Base-by-base conservation (phyloP, 2,888 invertebrate genomes). In the Drosophila silvestris region DNA sequence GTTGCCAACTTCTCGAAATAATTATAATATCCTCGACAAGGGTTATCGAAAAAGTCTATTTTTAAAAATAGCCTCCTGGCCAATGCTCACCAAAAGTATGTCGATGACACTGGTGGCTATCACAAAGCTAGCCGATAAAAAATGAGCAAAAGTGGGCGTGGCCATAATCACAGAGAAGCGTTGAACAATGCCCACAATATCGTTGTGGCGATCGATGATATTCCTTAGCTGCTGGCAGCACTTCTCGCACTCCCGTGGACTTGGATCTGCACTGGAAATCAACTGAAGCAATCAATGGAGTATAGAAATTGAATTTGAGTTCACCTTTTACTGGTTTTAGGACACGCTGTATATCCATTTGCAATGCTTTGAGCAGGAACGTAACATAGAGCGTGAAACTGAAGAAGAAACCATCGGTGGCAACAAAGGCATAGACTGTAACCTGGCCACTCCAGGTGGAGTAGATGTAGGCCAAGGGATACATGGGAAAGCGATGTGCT, bases 31-130 rank as follows among this genome's bases (percentile, higher is more conserved):
- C 41, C n/a, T 5, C 5, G 0, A n/a, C 10, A 41, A n/a, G 41
- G 10, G 5, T 10, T 10, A 47, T 7, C 1, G 16, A 26, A 16
- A 16, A 16, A 7, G 22, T 47, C 3, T 7, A 22, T 2, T 47
- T 22, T 22, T 2, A 4, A 14, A 14, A 39, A 39, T 9, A 0
- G 9, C 39, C 39, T 9, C 9, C 19, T 28, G 28, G 9, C 16
- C 5, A 35, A 37, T 28, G 1, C 77, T 72, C 37, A 87, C 85
- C 69, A 85, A 10, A 7, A 89, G 70, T 68, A 85, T 85, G 30
- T 87, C 90, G 41, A 85, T 90, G 7, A 85, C 70, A 37, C 90
- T 82, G 53, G 88, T 79, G 59, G 90, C 85, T 70, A 85, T 87
- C 12, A 89, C 85, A 59, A 85, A 16, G 32, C 85, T 85, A 37